A percentile compares a stretch with the other conserved stretches of the same genome.
Conservation (phyloP, 2,797 vertebrate species). For the Echeneis naucrates region DNA sequence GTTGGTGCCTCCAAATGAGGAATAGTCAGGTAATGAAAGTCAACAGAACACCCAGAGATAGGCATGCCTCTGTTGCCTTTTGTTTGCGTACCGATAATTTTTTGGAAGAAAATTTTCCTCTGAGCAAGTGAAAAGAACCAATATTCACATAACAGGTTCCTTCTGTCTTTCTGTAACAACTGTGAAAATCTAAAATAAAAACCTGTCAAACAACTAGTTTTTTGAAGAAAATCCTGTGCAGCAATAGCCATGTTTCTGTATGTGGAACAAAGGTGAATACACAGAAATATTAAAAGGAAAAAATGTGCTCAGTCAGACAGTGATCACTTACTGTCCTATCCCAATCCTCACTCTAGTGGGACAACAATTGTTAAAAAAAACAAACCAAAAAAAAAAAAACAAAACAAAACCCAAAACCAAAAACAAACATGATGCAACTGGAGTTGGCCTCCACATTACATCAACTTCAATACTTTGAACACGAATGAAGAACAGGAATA, state of each 20-base stretch:
- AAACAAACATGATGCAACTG: slow-evolving; percentile 22
- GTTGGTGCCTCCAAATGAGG: slow-evolving; percentile 4
- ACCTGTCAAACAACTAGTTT: slow-evolving; percentile 9
- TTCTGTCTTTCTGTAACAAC: slow-evolving; percentile 12
- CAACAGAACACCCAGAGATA: slow-evolving; percentile 29
- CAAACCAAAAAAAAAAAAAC: too few species aligned
- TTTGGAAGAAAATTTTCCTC: background rate
- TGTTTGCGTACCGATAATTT: slow-evolving; percentile 8
- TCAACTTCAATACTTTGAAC: background rate
- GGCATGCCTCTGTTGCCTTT: slow-evolving; percentile 1
- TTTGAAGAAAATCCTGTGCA: slow-evolving; percentile 32
- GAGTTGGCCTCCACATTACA: background rate
- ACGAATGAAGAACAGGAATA: too few species aligned
- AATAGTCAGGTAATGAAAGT: slow-evolving; percentile 19
- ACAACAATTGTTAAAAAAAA: slow-evolving; percentile 23
- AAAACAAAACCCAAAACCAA: too few species aligned
- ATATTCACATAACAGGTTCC: background rate
- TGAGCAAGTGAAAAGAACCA: slow-evolving; percentile 17
- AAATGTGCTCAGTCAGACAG: slow-evolving; percentile 41
- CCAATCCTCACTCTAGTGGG: slow-evolving; percentile 17
- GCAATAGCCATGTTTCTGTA: slow-evolving; percentile 6
- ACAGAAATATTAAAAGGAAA: slow-evolving; percentile 1
- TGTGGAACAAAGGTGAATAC: background rate
- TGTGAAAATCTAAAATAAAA: slow-evolving; percentile 23
- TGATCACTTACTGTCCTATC: slow-evolving; percentile 61